phyloP scores from a whole-genome alignment of 2,888 invertebrate genomes.

The Andrena trimmerana region DNA sequence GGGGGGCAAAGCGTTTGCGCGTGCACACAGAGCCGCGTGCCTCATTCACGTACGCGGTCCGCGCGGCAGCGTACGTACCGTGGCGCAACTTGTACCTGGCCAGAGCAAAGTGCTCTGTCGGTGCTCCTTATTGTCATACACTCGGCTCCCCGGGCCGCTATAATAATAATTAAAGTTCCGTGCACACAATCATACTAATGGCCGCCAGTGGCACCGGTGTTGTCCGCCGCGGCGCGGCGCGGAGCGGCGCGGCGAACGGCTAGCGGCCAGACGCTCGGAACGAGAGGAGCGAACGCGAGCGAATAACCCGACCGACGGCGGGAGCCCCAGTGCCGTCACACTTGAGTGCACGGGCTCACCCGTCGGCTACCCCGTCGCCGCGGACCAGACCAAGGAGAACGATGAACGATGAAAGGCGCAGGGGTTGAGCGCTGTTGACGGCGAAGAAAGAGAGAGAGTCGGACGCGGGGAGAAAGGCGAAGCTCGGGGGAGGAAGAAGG shows the following conservation, averaged over 20 bases:
- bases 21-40: conserved; percentile 8
- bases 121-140: conserved; percentile 66
- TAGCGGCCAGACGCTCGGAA: conserved; percentile 70
- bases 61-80: conserved; percentile 24
- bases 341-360: conserved; percentile 67
- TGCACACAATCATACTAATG: conserved; percentile 82
- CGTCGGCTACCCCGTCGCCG: conserved; percentile 23
- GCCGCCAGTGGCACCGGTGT: conserved; percentile 65
- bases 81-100: conserved; percentile 49
- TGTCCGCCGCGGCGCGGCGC: conserved; percentile 57
- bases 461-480: conserved; percentile 15
- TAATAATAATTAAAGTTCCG: conserved; percentile 80
- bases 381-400: conserved; percentile 53
- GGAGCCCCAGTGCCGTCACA: conserved; percentile 63
- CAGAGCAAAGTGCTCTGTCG: conserved; percentile 49
- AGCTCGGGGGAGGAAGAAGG: conserved; percentile 4
- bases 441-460: conserved; percentile 15
- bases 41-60: conserved; percentile 33
- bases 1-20: conserved; percentile 23
- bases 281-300: conserved; percentile 56
- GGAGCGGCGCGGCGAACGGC: no score
- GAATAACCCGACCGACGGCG: conserved; percentile 63
- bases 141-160: conserved; percentile 47
- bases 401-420: conserved; percentile 52
- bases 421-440: conserved; percentile 41